Evolutionary conservation across 2,888 invertebrate species (phyloP), one percentile per base, ranked within the genome.

Genomic region (Drosophila sordidapex): DNA sequence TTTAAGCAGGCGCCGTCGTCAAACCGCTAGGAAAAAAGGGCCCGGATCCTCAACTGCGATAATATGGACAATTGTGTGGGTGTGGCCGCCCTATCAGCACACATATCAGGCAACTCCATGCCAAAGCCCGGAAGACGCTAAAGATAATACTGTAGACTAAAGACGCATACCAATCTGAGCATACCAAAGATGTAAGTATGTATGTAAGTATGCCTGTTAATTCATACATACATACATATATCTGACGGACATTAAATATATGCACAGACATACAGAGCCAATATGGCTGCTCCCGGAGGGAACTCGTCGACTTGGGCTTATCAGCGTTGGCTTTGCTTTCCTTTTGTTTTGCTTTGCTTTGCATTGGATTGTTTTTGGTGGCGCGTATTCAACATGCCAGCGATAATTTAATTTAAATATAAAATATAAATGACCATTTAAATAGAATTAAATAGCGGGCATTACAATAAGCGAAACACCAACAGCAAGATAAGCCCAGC

Each of bases 361-460:
- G 63, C 66, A 63, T 70, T 69, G 68, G 67, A 64, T 63, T 78
- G 63, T 58, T 62, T 74, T 70, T 57, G 60, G 43, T 62, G 64
- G 43, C 46, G 69, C 59, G 51, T 64, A 46, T 70, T 82, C 69
- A 60, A 64, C 62, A 77, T 75, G 69, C 56, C 43, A 54, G 78
- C 82, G 79, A 79, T 79, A 79, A 79, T 79, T 79, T 81, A 56
- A 69, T 83, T 86, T 86, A 71, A 86, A 78, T 86, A 86, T 86
- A 81, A 79, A 82, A 60, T 71, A 83, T 83, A 78, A 58, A 76
- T 76, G 72, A 40, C 25, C 73, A 53, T 80, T 79, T 76, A 70
- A 74, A 71, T 74, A 61, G 68, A 77, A 64, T 65, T 66, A 68
- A 59, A 63, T 61, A 58, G 54, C 66, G 70, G 21, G 60, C 59